Base-by-base conservation (phyloP, 2,888 invertebrate genomes). In the Homarus gammarus region DNA sequence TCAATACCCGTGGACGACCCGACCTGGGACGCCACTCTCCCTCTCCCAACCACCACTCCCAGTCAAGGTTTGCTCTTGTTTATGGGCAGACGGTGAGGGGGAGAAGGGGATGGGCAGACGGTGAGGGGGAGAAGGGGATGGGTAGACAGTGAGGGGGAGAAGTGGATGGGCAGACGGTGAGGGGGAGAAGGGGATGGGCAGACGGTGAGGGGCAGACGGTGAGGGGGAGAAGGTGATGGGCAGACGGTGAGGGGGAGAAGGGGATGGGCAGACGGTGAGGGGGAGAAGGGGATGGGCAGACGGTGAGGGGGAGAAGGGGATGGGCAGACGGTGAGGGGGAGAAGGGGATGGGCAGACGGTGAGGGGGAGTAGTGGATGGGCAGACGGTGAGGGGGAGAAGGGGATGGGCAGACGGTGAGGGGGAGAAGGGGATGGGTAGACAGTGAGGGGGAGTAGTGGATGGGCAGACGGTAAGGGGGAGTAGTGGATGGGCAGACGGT, bases 151-250 rank as follows among this genome's bases (percentile, higher is more conserved):
- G 70, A 70, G 70, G 33, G 70, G 33, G 70, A 70, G 70, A 70
- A 36, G 33, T 2, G 33, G 72, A 36, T 1, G 8, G 36, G 8
- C 2, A 36, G 36, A 27, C 2, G 8, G 36, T 33, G 6, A 36
- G 31, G 18, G 68, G 22, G 68, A 18, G 68, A 18, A 68, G 18
- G 36, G 8, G 72, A 36, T 3, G 33, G 36, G 18, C 31, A 27
- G 31, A 27, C 31, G 27, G 70, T 27, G 70, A 70, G 70, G 27
- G 70, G 64, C 64, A 64, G 64, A 64, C 64, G 64, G n/a, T 31
- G 64, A 31, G 31, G 31, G 0, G 15, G 27, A n/a, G 72, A 38
- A 12, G 10, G 72, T 33, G 72, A 72, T 31, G 10, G 72, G 2
- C 68, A 10, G 36, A 36, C 6, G 18, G 31, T 6, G 33, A 70